These are phyloP conservation scores for Frankliniella fusca DNA, from an alignment of 2,888 invertebrate species.

Conservation along the genomic window DNA sequence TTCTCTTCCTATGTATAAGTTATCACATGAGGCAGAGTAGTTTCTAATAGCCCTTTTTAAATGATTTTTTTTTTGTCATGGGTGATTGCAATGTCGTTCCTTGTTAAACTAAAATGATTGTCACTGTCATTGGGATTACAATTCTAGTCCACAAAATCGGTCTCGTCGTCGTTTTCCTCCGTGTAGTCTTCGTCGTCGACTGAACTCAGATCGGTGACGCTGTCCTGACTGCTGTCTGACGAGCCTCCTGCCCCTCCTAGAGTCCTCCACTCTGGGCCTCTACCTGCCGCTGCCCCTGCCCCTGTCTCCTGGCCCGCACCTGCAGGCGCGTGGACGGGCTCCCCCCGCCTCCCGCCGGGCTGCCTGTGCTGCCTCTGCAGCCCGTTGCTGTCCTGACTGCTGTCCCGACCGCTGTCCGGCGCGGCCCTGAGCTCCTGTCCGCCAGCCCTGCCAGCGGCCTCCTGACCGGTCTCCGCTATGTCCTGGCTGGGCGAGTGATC, in stretches of 20 bases:
- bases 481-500: no score
- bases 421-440: no score
- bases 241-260: background rate
- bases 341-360: background rate
- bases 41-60: no score
- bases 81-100: no score
- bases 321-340: no score
- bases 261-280: background rate
- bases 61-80: no score
- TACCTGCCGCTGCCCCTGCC: background rate
- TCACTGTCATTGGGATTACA: no score
- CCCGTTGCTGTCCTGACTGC: background rate
- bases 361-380: background rate
- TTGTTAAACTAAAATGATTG: no score
- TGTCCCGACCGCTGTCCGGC: background rate
- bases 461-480: no score
- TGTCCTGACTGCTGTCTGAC: constrained; percentile 30
- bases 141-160: constrained; percentile 12
- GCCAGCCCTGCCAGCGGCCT: no score
- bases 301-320: background rate
- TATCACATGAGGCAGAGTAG: no score
- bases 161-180: constrained; percentile 1
- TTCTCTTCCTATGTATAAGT: no score
- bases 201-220: constrained; percentile 27
- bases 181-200: constrained; percentile 28